A percentile compares a stretch with the other conserved stretches of the same genome.
phyloP scores from a whole-genome alignment of 1,140 invertebrate species.

The Drosophila prosaltans region DNA sequence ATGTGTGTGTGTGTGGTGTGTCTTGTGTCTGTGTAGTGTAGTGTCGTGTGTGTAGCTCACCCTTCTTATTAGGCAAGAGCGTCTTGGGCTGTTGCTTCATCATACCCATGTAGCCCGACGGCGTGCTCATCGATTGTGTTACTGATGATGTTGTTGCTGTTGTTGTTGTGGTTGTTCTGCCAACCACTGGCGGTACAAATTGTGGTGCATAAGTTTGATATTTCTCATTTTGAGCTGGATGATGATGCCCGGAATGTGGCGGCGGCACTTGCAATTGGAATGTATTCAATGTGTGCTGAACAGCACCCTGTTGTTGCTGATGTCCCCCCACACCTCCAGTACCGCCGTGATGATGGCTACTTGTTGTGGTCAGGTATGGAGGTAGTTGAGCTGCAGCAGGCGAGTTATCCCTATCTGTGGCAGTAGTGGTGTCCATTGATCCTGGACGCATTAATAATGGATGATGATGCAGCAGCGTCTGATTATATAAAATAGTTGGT shows the following conservation, averaged over 20 bases:
- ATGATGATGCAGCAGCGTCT: constrained; percentile 49
- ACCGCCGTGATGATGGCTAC: constrained; percentile 53
- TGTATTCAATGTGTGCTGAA: constrained; percentile 51
- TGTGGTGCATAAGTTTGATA: constrained; percentile 71
- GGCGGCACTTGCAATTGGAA: constrained; percentile 61
- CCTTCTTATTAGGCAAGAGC: constrained; percentile 75
- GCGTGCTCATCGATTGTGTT: constrained; percentile 39
- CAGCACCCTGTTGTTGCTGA: constrained; percentile 42
- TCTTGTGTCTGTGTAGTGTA: constrained; percentile 14
- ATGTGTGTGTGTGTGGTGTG: constrained; percentile 23
- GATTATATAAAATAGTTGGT: constrained; percentile 72
- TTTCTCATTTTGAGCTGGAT: constrained; percentile 51
- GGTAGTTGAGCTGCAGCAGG: background rate
- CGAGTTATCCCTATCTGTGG: constrained; percentile 37
- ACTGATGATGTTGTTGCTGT: constrained; percentile 33
- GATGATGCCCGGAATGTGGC: constrained; percentile 23
- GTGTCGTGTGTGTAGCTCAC: constrained; percentile 66
- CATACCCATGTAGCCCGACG: constrained; percentile 37
- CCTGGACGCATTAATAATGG: constrained; percentile 6
- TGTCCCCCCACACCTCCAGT: constrained; percentile 16
- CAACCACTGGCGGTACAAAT: constrained; percentile 52
- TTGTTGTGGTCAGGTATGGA: constrained; percentile 42
- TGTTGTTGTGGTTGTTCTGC: constrained; percentile 14
- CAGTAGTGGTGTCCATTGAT: constrained; percentile 30
- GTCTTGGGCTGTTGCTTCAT: constrained; percentile 72